These are phyloP conservation scores for Thunnus thynnus DNA, from an alignment of 2,113 vertebrate genomes.

Conservation along the genomic window DNA sequence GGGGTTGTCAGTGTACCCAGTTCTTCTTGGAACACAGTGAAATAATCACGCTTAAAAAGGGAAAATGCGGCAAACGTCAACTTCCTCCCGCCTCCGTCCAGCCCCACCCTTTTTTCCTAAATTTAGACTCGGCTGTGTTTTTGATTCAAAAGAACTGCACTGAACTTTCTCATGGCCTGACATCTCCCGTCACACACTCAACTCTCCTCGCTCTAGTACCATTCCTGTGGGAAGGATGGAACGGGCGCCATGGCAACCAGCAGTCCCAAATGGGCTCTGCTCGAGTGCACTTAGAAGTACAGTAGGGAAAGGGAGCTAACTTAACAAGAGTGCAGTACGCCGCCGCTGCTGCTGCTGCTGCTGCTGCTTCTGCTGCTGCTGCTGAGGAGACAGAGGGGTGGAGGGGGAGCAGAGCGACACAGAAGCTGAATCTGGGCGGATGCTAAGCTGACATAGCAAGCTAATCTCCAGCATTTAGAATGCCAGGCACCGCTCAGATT, in stretches of 20 bases:
- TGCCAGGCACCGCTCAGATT: conserved; percentile 48
- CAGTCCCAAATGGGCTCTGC: conserved; percentile 70
- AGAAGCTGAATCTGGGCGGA: conserved; percentile 54
- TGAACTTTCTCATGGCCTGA: conserved; percentile 83
- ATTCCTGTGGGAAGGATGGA: conserved; percentile 74
- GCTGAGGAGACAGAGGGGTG: conserved; percentile 46
- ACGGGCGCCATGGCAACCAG: conserved; percentile 73
- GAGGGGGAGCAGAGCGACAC: conserved; percentile 54
- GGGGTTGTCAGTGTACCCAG: conserved; percentile 50
- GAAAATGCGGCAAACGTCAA: conserved; percentile 57
- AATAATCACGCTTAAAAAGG: conserved; percentile 46
- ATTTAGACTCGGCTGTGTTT: conserved; percentile 60
- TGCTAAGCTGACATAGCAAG: conserved; percentile 72
- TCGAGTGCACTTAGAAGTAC: conserved; percentile 71
- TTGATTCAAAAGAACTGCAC: conserved; percentile 49
- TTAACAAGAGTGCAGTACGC: conserved; percentile 46
- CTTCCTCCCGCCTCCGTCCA: conserved; percentile 27
- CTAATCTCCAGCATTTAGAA: conserved; percentile 72
- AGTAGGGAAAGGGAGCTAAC: conserved; percentile 62
- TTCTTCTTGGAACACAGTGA: conserved; percentile 40
- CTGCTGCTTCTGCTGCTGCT: conserved; percentile 27
- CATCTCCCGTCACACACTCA: conserved; percentile 57
- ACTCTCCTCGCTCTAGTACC: conserved; percentile 34
- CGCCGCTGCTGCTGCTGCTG: conserved; percentile 11
- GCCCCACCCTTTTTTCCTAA: conserved; percentile 65